Evolutionary conservation across 2,797 vertebrate genomes (phyloP).

Genomic region (Lithobates pipiens): DNA sequence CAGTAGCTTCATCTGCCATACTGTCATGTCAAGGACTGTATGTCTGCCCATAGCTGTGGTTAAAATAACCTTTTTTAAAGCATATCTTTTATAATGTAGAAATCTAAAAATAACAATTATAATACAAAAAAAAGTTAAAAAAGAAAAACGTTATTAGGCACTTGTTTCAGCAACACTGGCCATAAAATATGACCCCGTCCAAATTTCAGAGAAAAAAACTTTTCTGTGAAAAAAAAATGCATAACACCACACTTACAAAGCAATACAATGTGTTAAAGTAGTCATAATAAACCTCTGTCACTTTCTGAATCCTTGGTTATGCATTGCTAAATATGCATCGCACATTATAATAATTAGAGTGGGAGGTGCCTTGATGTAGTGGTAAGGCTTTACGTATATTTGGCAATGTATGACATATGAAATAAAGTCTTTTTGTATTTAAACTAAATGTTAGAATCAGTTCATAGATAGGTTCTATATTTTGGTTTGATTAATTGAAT

Average conservation of each 20-base stretch:
- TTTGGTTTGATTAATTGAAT: too few species aligned
- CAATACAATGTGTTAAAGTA: background rate
- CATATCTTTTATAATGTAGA: background rate
- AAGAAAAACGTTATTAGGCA: background rate
- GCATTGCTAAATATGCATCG: too few species aligned
- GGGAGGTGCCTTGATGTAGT: too few species aligned
- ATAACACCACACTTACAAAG: background rate
- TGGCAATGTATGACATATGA: too few species aligned
- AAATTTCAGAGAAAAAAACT: background rate
- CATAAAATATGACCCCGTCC: background rate
- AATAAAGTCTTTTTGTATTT: too few species aligned
- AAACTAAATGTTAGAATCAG: too few species aligned
- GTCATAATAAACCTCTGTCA: too few species aligned
- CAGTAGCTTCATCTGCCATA: slow-evolving; percentile 33
- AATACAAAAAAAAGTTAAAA: background rate
- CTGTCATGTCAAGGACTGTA: slow-evolving; percentile 17
- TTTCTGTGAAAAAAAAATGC: background rate
- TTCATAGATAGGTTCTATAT: too few species aligned
- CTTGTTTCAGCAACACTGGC: background rate
- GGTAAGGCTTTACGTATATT: too few species aligned
- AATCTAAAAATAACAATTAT: background rate
- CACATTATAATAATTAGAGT: too few species aligned
- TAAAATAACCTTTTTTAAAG: background rate
- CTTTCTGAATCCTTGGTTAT: too few species aligned
- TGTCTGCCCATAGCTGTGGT: slow-evolving; percentile 17